Evolutionary conservation across 1,140 invertebrate species (phyloP), one percentile per base, ranked within the genome.

Genomic region (Macrotrachela quadricornifera): DNA sequence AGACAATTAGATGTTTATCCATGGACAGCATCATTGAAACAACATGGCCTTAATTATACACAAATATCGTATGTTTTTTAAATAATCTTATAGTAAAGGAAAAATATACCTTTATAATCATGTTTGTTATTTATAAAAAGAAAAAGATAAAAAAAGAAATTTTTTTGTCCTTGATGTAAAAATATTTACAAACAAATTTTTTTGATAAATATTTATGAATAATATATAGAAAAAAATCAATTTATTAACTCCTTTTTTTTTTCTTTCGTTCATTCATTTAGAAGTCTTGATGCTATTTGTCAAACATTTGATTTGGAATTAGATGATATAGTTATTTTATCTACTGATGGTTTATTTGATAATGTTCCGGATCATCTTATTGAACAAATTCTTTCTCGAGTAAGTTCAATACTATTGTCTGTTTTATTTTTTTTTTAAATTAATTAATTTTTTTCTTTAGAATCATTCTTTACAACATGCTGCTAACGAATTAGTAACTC

Each of bases 401-500:
- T 30, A 4, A 2, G 21, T 30, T 30, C 2, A 2, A 30, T 30
- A 30, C 8, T 2, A 30, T 30, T 30, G 2, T 8, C 8, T 30
- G 21, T 4, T 2, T 30, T 30, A 30, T 30, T 8, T 30, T 30
- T 30, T 30, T 4, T 30, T 30, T 30, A n/a, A n/a, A n/a, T n/a
- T n/a, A n/a, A n/a, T n/a, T n/a, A n/a, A 8, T 47, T 46, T 50
- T 45, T 37, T n/a, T 40, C 30, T 48, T 12, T 15, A 53, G 51
- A 53, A 44, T 16, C 46, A 53, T 14, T 43, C 40, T 12, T 47
- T 53, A 40, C 16, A 39, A 41, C 44, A 53, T 13, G 45, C 46
- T 11, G 44, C 45, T 37, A 38, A 53, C n/a, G 46, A 47, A 37
- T 48, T 53, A 18, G 51, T 53, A 42, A 42, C 12, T 15, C 42